Evolutionary conservation across 2,888 invertebrate species (phyloP).

Genomic region (Agrilus cyanescens): DNA sequence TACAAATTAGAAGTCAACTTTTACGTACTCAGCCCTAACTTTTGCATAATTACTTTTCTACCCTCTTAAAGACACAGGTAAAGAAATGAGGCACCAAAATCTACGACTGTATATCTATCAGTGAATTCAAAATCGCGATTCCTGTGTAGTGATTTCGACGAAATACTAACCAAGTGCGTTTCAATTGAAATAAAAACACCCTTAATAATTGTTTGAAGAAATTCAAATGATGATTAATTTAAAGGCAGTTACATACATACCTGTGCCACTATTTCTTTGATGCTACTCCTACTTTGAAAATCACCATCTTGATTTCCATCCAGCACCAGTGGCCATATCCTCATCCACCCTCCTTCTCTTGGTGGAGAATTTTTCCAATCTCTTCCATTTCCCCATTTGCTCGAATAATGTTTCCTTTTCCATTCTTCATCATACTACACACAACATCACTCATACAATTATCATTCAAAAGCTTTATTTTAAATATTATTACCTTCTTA

Average conservation of each 20-base stretch:
- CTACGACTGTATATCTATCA: no score
- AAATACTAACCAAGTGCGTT: no score
- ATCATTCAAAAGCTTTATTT: not conserved
- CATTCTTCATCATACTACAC: slow-evolving; percentile 28
- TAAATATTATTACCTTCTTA: not conserved
- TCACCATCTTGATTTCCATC: slow-evolving; percentile 17
- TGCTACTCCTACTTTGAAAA: slow-evolving; percentile 15
- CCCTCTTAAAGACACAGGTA: no score
- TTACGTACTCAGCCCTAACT: no score
- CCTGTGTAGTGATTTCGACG: no score
- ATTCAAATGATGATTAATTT: not conserved
- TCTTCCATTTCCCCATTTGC: slow-evolving; percentile 58
- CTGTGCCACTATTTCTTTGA: slow-evolving; percentile 28
- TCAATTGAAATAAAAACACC: no score
- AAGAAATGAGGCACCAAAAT: no score
- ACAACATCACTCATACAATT: not conserved
- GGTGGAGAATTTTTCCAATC: slow-evolving; percentile 53
- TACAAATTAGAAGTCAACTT: no score
- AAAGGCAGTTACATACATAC: slow-evolving; percentile 20
- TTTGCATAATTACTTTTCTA: no score
- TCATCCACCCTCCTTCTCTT: slow-evolving; percentile 63
- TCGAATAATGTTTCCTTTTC: slow-evolving; percentile 33
- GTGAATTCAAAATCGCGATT: no score
- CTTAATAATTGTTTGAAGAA: no score
- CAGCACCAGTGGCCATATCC: slow-evolving; percentile 53